Evolutionary conservation across 2,113 vertebrate species (phyloP).

Genomic region (Orycteropus afer): DNA sequence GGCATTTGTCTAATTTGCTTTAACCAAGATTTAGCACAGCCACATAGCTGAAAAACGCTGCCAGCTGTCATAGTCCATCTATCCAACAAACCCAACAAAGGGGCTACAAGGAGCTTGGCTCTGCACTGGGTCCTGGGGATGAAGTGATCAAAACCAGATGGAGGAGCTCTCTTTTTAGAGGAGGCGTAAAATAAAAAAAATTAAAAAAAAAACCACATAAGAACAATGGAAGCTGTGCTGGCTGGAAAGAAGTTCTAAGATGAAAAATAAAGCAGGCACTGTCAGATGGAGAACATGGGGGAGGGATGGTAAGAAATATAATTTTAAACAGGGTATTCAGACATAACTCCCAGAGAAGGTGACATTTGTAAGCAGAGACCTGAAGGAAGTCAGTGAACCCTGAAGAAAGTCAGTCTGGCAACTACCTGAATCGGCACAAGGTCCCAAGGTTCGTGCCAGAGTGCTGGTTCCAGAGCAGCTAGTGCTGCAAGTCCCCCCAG

Average conservation of each 20-base stretch:
- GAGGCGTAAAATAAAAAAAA: neutral
- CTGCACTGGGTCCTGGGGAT: neutral
- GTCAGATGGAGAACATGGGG: neutral
- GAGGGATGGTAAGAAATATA: neutral
- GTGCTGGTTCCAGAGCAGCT: too few relatives aligned
- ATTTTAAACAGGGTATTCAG: neutral
- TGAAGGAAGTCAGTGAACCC: neutral
- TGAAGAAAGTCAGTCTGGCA: neutral
- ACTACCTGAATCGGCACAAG: rapidly evolving
- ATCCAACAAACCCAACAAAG: rapidly evolving
- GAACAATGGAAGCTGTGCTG: neutral
- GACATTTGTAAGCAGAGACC: neutral
- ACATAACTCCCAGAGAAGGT: neutral
- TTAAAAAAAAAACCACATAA: neutral
- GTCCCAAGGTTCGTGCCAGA: rapidly evolving
- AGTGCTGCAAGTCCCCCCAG: neutral
- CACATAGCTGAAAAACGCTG: neutral
- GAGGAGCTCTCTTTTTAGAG: neutral
- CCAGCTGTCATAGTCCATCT: neutral
- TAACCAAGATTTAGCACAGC: neutral
- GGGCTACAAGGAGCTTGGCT: neutral
- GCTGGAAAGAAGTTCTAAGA: neutral
- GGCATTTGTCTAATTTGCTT: neutral
- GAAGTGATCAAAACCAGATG: neutral
- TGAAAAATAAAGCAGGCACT: neutral